phyloP scores from a whole-genome alignment of 2,888 invertebrate genomes.

The Drosophila maculinotata region DNA sequence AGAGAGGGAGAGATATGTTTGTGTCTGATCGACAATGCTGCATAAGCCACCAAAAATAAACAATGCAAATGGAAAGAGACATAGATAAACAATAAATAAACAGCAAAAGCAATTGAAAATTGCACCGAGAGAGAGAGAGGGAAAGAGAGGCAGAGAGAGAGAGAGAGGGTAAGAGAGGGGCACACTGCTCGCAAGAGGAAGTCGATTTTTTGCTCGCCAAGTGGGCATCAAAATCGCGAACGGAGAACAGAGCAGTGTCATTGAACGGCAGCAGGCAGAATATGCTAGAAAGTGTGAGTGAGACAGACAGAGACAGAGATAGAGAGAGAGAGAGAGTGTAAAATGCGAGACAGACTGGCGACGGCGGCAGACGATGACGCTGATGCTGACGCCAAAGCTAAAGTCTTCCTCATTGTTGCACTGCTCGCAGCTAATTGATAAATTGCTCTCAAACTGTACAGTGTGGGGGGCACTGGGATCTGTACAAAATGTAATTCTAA shows the following conservation, averaged over 20 bases:
- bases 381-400: background rate
- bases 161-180: background rate
- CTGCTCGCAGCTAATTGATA: conserved; percentile 47
- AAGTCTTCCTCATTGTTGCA: conserved; percentile 23
- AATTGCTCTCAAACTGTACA: conserved; percentile 48
- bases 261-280: conserved; percentile 61
- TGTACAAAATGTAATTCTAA: conserved; percentile 32
- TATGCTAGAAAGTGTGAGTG: conserved; percentile 6
- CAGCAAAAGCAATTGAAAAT: conserved; percentile 66
- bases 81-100: conserved; percentile 79
- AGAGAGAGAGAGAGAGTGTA: conserved; percentile 8
- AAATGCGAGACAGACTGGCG: conserved; percentile 62
- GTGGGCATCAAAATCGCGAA: background rate
- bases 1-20: conserved; percentile 8
- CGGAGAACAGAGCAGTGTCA: conserved; percentile 52
- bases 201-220: conserved; percentile 13
- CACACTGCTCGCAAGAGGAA: background rate
- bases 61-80: conserved; percentile 67
- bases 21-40: conserved; percentile 62
- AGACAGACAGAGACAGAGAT: background rate
- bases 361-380: conserved; percentile 32
- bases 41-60: conserved; percentile 72
- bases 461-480: background rate
- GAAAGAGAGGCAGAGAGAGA: background rate
- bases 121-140: conserved; percentile 40